Evolutionary conservation across 2,113 vertebrate genomes (phyloP).

Genomic region (Neogobius melanostomus): DNA sequence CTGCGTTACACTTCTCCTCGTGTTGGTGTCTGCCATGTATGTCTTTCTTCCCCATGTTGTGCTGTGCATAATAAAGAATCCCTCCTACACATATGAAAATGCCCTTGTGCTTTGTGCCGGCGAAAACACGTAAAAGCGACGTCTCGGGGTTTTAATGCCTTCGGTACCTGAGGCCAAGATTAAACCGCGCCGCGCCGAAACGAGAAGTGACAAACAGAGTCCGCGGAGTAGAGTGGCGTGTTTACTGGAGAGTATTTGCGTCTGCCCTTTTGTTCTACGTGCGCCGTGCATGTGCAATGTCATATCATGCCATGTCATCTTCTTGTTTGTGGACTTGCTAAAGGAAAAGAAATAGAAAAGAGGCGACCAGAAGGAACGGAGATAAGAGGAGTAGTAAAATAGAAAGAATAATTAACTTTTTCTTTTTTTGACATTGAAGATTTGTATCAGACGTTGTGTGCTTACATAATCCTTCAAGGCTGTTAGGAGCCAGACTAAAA

Average conservation of each 20-base stretch:
- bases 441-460: slow-evolving; percentile 5
- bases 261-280: slow-evolving; percentile 17
- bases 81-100: slow-evolving; percentile 47
- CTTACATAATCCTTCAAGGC: background rate
- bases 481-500: background rate
- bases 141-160: slow-evolving; percentile 50
- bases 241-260: slow-evolving; percentile 36
- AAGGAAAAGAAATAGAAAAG: background rate
- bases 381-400: slow-evolving; percentile 8
- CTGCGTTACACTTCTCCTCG: background rate
- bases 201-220: slow-evolving; percentile 49
- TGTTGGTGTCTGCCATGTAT: background rate
- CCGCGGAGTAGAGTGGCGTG: slow-evolving; percentile 22
- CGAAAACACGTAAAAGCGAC: slow-evolving; percentile 25
- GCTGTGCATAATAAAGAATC: slow-evolving; percentile 13
- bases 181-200: slow-evolving; percentile 44
- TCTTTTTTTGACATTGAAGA: slow-evolving; percentile 5
- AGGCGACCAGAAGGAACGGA: background rate
- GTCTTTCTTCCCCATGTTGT: slow-evolving; percentile 15
- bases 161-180: slow-evolving; percentile 53
- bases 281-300: slow-evolving; percentile 16
- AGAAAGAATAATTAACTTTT: slow-evolving; percentile 15
- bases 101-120: slow-evolving; percentile 38
- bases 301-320: slow-evolving; percentile 26
- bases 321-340: background rate